These are phyloP conservation scores for Adela reaumurella DNA, from an alignment of 2,888 invertebrate genomes.

Conservation along the genomic window DNA sequence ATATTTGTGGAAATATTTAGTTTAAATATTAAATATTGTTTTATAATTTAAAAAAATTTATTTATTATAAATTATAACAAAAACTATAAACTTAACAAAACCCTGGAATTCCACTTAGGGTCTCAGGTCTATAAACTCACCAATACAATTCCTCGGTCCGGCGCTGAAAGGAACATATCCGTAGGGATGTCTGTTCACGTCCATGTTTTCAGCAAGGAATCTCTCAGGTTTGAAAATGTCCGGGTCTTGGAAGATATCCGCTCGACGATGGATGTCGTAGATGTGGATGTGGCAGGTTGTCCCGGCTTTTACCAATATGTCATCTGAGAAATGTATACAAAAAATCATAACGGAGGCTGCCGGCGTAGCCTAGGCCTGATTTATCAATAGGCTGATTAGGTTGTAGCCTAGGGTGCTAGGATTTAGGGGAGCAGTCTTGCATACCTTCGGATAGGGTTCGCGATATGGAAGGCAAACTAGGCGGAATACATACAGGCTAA, in stretches of 20 bases:
- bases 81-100: too few relatives aligned
- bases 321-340: constrained; percentile 36
- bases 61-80: too few relatives aligned
- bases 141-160: constrained; percentile 66
- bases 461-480: constrained; percentile 65
- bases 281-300: constrained; percentile 50
- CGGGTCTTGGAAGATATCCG: constrained; percentile 61
- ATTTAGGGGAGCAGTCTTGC: too few relatives aligned
- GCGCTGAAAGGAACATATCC: constrained; percentile 65
- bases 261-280: constrained; percentile 60
- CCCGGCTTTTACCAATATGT: constrained; percentile 39
- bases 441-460: constrained; percentile 58
- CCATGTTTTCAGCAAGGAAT: constrained; percentile 61
- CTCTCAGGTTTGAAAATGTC: constrained; percentile 69
- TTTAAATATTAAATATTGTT: too few relatives aligned
- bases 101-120: too few relatives aligned
- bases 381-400: too few relatives aligned
- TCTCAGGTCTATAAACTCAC: too few relatives aligned
- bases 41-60: too few relatives aligned
- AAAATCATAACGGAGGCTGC: too few relatives aligned
- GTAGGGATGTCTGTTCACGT: constrained; percentile 51
- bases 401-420: too few relatives aligned
- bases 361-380: too few relatives aligned
- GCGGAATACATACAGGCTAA: constrained; percentile 63
- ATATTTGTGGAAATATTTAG: too few relatives aligned